Conservation (phyloP, 2,113 vertebrate genomes). For the Bujurquina vittata region DNA sequence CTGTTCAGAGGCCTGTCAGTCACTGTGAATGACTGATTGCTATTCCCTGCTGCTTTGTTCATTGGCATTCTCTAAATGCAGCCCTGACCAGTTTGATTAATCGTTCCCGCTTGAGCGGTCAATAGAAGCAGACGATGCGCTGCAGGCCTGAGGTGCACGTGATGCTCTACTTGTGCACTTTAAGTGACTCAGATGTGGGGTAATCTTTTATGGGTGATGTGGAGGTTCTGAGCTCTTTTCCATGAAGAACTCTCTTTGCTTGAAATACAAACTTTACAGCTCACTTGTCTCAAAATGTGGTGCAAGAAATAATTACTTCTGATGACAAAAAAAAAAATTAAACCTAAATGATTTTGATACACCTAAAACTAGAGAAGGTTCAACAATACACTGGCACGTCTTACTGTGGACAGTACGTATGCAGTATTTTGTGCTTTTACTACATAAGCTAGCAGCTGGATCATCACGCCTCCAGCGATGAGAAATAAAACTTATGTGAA, state of each 20-base stretch:
- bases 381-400: neutral
- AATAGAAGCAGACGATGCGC: neutral
- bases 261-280: neutral
- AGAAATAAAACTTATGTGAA: neutral
- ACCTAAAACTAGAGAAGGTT: neutral
- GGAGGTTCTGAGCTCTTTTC: neutral
- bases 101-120: slow-evolving; percentile 24
- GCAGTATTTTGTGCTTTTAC: neutral
- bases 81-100: slow-evolving; percentile 23
- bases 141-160: neutral
- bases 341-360: neutral
- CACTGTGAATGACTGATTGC: slow-evolving; percentile 47
- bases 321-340: neutral
- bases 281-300: neutral
- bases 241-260: neutral
- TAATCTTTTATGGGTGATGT: neutral
- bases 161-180: neutral
- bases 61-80: slow-evolving; percentile 38
- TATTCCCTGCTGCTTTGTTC: slow-evolving; percentile 13
- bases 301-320: neutral
- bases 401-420: neutral
- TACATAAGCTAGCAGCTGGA: neutral
- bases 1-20: slow-evolving; percentile 46
- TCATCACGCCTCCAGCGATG: no score
- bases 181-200: neutral